Percentiles rank a stretch among this genome's conserved stretches.
These are phyloP conservation scores for Pteronura brasiliensis DNA, from an alignment of 2,113 vertebrate genomes.

Conservation along the genomic window DNA sequence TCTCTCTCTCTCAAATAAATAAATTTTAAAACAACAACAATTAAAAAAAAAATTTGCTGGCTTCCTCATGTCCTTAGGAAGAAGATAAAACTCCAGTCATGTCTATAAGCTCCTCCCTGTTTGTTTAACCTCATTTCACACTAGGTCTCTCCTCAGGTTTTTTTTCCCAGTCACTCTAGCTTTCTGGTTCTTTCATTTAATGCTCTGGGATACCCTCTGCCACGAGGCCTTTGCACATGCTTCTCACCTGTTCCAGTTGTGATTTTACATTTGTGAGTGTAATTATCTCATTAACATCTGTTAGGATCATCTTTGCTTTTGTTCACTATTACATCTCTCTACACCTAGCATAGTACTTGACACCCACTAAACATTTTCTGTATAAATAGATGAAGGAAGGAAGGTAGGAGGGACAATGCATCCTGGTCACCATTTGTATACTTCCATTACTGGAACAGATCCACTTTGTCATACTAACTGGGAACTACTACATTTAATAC, in stretches of 20 bases:
- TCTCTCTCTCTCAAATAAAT: neutral
- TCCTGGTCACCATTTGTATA: neutral
- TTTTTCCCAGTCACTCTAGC: neutral
- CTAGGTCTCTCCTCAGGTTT: neutral
- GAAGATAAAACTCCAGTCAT: neutral
- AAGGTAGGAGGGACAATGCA: neutral
- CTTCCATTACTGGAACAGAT: neutral
- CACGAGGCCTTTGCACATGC: neutral
- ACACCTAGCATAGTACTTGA: neutral
- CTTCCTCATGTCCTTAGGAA: neutral
- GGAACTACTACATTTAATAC: neutral
- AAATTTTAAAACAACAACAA: neutral
- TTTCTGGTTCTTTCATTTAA: neutral
- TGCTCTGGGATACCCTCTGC: neutral
- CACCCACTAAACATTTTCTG: neutral
- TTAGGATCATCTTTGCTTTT: neutral
- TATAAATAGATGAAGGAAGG: neutral
- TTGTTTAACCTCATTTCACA: neutral
- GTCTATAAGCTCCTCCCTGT: neutral
- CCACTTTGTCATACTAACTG: neutral
- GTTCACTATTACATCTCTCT: neutral
- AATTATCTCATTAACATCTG: neutral
- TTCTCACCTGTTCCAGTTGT: neutral
- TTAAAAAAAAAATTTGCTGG: neutral
- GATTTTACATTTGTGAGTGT: neutral